Conservation (phyloP, 2,797 vertebrate species). For the Gorsachius magnificus region DNA sequence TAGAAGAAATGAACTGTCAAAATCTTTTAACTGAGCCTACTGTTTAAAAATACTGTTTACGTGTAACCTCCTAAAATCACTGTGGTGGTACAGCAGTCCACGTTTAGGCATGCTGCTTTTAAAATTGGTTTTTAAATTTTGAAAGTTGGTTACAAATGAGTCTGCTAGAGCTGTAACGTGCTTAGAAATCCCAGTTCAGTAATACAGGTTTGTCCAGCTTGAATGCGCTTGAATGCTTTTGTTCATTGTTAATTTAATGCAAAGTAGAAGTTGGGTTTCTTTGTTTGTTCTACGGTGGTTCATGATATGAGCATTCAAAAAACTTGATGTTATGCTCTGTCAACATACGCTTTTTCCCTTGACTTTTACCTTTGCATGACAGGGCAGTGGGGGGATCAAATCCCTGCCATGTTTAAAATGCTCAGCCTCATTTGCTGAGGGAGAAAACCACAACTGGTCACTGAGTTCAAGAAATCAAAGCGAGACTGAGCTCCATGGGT, state of each 20-base stretch:
- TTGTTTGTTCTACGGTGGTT: not conserved
- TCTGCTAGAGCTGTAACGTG: not conserved
- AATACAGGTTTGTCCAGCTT: not conserved
- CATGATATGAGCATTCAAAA: not conserved
- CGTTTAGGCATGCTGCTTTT: not conserved
- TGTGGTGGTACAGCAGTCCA: not conserved
- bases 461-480: not conserved
- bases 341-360: not conserved
- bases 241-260: not conserved
- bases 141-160: not conserved
- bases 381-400: not conserved
- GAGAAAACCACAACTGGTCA: not conserved
- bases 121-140: no score
- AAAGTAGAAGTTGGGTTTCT: not conserved
- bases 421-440: not conserved
- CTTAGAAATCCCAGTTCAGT: constrained; percentile 16
- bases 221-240: not conserved
- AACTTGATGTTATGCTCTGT: not conserved
- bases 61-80: not conserved
- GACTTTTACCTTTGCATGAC: not conserved
- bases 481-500: not conserved
- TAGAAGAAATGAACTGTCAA: not conserved
- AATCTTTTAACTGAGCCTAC: not conserved
- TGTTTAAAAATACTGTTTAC: not conserved
- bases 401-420: not conserved